Evolutionary conservation across 2,797 vertebrate genomes (phyloP).

Genomic region (Enteromius mattozi): DNA sequence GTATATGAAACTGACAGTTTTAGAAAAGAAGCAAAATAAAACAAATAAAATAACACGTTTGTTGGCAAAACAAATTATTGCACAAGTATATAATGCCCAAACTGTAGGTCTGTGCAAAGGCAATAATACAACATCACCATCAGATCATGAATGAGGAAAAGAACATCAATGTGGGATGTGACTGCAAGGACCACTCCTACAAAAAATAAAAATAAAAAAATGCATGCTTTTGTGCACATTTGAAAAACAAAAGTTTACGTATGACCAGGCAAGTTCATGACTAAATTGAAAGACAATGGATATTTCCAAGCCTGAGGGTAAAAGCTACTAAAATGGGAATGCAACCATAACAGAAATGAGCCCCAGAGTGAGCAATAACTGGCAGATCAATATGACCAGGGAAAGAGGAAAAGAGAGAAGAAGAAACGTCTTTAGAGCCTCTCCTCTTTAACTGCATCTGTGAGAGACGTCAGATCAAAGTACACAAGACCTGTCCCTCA

Average conservation of each 20-base stretch:
- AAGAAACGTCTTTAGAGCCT: slow-evolving; percentile 21
- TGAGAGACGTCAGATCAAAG: slow-evolving; percentile 49
- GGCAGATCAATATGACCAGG: slow-evolving; percentile 63
- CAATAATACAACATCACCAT: not conserved
- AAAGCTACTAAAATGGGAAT: slow-evolving; percentile 39
- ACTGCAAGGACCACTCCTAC: not conserved
- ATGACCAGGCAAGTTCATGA: not conserved
- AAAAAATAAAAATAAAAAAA: not conserved
- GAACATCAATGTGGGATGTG: not conserved
- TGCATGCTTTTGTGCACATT: not conserved
- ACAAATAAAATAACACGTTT: not conserved
- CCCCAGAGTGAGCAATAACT: slow-evolving; percentile 60
- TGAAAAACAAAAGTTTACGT: not conserved
- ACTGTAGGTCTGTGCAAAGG: not conserved
- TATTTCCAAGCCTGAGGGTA: slow-evolving; percentile 31
- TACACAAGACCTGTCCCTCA: slow-evolving; percentile 28
- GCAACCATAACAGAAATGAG: slow-evolving; percentile 59
- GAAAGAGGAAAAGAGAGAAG: slow-evolving; percentile 36
- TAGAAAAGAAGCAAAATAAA: not conserved
- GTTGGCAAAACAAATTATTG: not conserved
- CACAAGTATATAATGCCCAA: not conserved
- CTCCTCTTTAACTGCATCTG: slow-evolving; percentile 46
- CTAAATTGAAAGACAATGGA: slow-evolving; percentile 27
- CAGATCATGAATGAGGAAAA: not conserved
- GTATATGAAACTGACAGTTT: not conserved